Percentiles rank a stretch among this genome's conserved stretches.
Conservation (phyloP, 2,113 vertebrate species). For the Catharus fuscescens region DNA sequence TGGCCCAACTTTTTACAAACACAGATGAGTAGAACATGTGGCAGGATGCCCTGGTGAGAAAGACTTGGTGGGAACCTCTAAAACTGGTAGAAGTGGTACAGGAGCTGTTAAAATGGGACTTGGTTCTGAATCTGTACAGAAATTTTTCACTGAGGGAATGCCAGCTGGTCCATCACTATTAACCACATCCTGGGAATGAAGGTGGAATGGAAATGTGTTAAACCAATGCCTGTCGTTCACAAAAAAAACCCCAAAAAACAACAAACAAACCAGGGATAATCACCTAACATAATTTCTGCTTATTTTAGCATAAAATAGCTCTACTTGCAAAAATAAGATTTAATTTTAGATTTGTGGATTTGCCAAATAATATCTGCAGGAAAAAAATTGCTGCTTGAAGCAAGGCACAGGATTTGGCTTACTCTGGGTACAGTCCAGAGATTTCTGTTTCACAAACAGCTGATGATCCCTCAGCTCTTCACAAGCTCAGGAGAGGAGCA, state of each 20-base stretch:
- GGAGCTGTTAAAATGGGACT: not conserved
- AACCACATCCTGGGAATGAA: not conserved
- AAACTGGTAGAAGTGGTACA: not conserved
- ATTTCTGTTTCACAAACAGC: not conserved
- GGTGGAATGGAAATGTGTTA: not conserved
- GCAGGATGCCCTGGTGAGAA: not conserved
- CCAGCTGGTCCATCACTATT: not conserved
- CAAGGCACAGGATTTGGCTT: not conserved
- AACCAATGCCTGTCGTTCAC: not conserved
- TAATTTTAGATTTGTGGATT: not conserved
- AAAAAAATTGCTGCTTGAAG: not conserved
- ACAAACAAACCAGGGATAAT: not conserved
- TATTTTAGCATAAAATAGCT: not conserved
- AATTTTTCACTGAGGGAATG: not conserved
- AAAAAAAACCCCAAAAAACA: not conserved
- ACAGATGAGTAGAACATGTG: not conserved
- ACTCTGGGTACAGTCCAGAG: not conserved
- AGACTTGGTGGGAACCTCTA: not conserved
- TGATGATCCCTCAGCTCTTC: not conserved
- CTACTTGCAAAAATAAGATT: not conserved
- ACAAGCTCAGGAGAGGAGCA: not conserved
- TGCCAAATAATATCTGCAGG: not conserved
- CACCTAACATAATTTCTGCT: not conserved
- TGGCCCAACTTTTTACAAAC: not conserved
- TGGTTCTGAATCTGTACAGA: not conserved